Conservation (phyloP, 2,888 invertebrate genomes). For the Muscina levida region DNA sequence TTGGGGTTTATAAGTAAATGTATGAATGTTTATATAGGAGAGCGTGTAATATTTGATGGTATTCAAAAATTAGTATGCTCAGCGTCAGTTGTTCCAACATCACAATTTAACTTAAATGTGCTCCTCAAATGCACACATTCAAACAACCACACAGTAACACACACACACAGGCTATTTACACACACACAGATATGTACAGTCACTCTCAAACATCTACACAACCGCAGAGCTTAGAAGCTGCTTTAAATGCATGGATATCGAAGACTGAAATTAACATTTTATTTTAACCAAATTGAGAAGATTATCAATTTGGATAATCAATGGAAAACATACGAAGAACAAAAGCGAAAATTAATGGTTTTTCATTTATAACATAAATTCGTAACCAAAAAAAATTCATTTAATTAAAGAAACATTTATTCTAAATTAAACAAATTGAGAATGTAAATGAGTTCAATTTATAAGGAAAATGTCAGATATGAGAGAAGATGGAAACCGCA, state of each 20-base stretch:
- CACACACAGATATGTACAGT: conserved; percentile 14
- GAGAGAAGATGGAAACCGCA: no score
- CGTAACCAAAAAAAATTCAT: background rate
- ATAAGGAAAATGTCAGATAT: no score
- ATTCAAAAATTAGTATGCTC: conserved; percentile 60
- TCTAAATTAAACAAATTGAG: conserved; percentile 5
- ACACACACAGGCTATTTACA: conserved; percentile 15
- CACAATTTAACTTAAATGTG: conserved; percentile 47
- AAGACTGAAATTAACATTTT: conserved; percentile 62
- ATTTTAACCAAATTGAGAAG: conserved; percentile 59
- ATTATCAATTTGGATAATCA: conserved; percentile 62
- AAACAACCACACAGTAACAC: background rate
- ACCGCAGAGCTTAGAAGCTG: background rate
- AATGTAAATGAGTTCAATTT: conserved; percentile 17
- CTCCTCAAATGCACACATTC: background rate
- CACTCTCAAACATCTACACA: background rate
- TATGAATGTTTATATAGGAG: background rate
- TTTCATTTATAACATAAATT: background rate
- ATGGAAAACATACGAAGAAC: conserved; percentile 28
- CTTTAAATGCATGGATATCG: conserved; percentile 25
- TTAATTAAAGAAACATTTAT: conserved; percentile 25
- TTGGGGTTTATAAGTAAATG: conserved; percentile 4
- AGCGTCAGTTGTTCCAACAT: conserved; percentile 63
- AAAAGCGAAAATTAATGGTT: background rate
- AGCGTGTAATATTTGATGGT: conserved; percentile 37